Conservation (phyloP, 1,140 invertebrate genomes). For the Aplysia californica region DNA sequence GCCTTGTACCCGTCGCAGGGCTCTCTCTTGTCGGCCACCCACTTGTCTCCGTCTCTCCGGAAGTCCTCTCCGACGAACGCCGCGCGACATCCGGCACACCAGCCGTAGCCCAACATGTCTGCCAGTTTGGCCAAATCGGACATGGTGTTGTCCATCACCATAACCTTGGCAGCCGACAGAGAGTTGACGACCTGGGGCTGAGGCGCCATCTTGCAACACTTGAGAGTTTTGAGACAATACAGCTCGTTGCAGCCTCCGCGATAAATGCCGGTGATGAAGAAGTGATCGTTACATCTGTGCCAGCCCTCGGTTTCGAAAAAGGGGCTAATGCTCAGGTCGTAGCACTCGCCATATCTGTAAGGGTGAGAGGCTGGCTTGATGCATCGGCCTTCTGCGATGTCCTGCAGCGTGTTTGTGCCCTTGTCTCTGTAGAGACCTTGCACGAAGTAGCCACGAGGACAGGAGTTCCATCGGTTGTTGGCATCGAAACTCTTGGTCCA, state of each 20-base stretch:
- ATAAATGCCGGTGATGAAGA: background rate
- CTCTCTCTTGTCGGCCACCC: background rate
- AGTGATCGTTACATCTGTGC: background rate
- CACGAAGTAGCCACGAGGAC: background rate
- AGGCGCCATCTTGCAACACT: conserved; percentile 1
- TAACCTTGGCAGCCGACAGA: background rate
- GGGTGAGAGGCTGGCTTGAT: background rate
- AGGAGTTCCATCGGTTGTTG: background rate
- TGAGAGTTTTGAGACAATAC: background rate
- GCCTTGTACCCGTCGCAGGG: background rate
- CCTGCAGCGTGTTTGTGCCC: background rate
- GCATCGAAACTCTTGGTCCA: background rate
- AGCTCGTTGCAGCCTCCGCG: background rate
- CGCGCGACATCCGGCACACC: background rate
- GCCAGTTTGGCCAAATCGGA: conserved; percentile 1
- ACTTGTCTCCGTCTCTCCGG: background rate
- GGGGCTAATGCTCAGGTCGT: background rate
- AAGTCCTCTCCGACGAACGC: conserved; percentile 3
- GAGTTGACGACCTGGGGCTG: background rate
- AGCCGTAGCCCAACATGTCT: background rate
- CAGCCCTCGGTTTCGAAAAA: background rate
- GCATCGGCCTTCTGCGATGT: conserved; percentile 1
- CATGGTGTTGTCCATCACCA: conserved; percentile 4
- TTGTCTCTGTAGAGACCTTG: background rate
- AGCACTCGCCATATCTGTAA: background rate